Evolutionary conservation across 2,888 invertebrate genomes (phyloP).

Genomic region (Caenorhabditis imperialis): DNA sequence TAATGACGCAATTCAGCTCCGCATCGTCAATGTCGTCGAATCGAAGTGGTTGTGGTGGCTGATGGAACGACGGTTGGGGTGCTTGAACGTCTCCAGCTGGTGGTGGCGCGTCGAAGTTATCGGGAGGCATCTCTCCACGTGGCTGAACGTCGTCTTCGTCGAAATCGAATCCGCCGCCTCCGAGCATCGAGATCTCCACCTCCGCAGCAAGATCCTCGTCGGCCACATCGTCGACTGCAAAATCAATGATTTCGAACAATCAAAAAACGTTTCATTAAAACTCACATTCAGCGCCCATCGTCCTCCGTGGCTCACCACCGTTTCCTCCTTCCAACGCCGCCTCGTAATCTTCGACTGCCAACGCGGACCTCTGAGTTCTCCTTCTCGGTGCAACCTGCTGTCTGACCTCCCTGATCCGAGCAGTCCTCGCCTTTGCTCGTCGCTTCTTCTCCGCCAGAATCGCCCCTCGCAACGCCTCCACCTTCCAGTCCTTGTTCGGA

Average conservation of each 20-base stretch:
- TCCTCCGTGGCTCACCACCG: no score
- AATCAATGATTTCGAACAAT: no score
- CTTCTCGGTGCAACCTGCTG: neutral
- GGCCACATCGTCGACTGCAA: conserved; percentile 48
- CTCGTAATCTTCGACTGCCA: conserved; percentile 13
- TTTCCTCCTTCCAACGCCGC: neutral
- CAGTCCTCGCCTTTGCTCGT: conserved; percentile 21
- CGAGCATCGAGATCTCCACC: conserved; percentile 36
- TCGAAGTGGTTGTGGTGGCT: conserved; percentile 72
- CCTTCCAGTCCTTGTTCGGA: conserved; percentile 50
- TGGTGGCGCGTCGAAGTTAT: neutral
- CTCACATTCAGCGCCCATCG: conserved; percentile 49
- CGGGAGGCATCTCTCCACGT: conserved; percentile 5
- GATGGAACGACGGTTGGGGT: no score
- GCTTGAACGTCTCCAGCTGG: neutral
- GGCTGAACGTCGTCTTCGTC: conserved; percentile 26
- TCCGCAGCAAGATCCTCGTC: conserved; percentile 47
- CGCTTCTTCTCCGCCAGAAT: conserved; percentile 45
- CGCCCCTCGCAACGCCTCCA: conserved; percentile 34
- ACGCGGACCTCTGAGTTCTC: neutral
- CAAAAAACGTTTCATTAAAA: neutral
- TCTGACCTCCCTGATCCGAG: conserved; percentile 26
- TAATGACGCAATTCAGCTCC: conserved; percentile 37
- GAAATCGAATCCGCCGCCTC: conserved; percentile 11
- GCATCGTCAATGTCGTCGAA: conserved; percentile 78